phyloP scores from a whole-genome alignment of 2,113 vertebrate species.

The Corythoichthys intestinalis region DNA sequence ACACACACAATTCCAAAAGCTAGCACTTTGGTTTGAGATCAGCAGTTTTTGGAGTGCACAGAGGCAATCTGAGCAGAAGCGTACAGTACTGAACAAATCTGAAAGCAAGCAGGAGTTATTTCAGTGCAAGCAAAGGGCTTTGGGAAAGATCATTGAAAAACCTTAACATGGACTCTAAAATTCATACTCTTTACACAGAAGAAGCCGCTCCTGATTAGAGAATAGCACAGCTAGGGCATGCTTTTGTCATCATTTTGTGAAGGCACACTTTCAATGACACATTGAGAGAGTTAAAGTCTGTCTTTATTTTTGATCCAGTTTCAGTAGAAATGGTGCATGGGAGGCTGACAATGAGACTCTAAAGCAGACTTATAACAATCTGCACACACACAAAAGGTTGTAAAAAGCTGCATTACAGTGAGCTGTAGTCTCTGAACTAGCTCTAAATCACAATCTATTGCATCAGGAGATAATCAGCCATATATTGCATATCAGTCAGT shows the following conservation, averaged over 20 bases:
- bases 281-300: conserved; percentile 24
- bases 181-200: neutral
- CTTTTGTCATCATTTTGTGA: conserved; percentile 41
- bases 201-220: neutral
- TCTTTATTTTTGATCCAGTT: conserved; percentile 49
- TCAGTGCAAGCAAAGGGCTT: conserved; percentile 1
- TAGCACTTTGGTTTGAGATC: neutral
- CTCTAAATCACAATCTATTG: conserved; percentile 49
- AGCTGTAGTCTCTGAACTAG: conserved; percentile 16
- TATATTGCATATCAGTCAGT: conserved; percentile 9
- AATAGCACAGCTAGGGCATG: neutral
- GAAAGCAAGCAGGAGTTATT: neutral
- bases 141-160: neutral
- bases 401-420: conserved; percentile 22
- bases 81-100: conserved; percentile 2
- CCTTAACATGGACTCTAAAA: neutral
- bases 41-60: neutral
- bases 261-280: conserved; percentile 37
- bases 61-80: neutral
- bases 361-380: conserved; percentile 34
- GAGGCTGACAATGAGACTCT: conserved; percentile 40
- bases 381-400: conserved; percentile 33
- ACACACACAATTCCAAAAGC: neutral
- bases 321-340: conserved; percentile 34
- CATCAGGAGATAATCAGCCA: conserved; percentile 45